Percentiles rank a stretch among this genome's conserved stretches.
These are phyloP conservation scores for Lithophane leautieri DNA, from an alignment of 2,888 invertebrate genomes.

Conservation along the genomic window DNA sequence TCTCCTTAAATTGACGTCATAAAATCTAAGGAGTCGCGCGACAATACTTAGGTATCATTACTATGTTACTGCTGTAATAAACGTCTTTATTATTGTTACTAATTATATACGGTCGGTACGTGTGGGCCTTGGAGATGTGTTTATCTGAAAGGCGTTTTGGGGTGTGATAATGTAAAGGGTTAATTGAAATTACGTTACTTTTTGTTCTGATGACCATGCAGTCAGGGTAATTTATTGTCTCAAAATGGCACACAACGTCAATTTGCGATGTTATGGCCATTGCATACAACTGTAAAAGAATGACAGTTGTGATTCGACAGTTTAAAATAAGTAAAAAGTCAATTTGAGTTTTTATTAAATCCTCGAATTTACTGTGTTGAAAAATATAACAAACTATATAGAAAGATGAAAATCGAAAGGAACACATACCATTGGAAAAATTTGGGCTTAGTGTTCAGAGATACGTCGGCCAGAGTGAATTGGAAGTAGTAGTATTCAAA, in stretches of 20 bases:
- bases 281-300: neutral
- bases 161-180: neutral
- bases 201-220: neutral
- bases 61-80: slow-evolving; percentile 58
- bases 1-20: slow-evolving; percentile 76
- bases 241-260: neutral
- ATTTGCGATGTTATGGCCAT: neutral
- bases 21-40: slow-evolving; percentile 72
- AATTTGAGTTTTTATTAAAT: too few species aligned
- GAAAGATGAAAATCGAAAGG: neutral
- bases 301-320: neutral
- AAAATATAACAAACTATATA: neutral
- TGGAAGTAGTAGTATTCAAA: neutral
- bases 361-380: neutral
- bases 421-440: neutral
- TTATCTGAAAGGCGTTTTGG: slow-evolving; percentile 13
- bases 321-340: neutral
- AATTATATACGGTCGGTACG: slow-evolving; percentile 52
- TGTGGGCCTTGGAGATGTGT: slow-evolving; percentile 27
- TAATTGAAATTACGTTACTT: slow-evolving; percentile 7
- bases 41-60: slow-evolving; percentile 68
- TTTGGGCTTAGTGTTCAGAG: neutral
- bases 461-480: neutral
- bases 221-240: neutral
- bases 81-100: slow-evolving; percentile 55